phyloP scores from a whole-genome alignment of 1,140 invertebrate species.

The Drosophila melanica region DNA sequence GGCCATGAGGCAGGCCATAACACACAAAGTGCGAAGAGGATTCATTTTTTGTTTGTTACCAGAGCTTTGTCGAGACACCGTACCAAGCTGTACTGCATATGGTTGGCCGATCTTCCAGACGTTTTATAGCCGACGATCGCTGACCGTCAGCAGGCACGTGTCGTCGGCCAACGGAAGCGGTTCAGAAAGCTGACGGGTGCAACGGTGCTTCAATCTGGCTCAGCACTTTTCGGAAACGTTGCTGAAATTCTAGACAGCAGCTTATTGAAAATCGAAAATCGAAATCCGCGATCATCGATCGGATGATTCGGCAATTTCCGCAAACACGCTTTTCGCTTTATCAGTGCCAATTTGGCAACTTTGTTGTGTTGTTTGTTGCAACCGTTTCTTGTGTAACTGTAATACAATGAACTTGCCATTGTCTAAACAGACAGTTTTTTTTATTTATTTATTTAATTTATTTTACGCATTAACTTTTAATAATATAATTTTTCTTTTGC shows the following conservation, averaged over 20 bases:
- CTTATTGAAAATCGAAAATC: slow-evolving; percentile 8
- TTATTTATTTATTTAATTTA: too few species aligned
- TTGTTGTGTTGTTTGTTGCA: slow-evolving; percentile 7
- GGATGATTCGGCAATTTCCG: slow-evolving; percentile 22
- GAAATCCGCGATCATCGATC: slow-evolving; percentile 16
- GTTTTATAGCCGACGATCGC: slow-evolving; percentile 58
- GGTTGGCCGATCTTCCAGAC: neutral
- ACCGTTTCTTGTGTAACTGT: slow-evolving; percentile 4
- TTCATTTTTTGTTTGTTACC: slow-evolving; percentile 52
- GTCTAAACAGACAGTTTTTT: too few species aligned
- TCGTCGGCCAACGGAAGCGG: slow-evolving; percentile 24
- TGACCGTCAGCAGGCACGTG: slow-evolving; percentile 41
- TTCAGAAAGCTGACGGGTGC: slow-evolving; percentile 1
- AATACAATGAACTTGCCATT: neutral
- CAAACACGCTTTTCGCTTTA: slow-evolving; percentile 30
- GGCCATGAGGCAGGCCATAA: slow-evolving; percentile 66
- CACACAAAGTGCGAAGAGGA: slow-evolving; percentile 63
- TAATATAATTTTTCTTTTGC: too few species aligned
- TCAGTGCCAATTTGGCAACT: slow-evolving; percentile 36
- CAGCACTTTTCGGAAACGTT: slow-evolving; percentile 36
- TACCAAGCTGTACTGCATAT: slow-evolving; percentile 61
- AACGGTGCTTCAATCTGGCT: slow-evolving; percentile 22
- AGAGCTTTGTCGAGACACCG: slow-evolving; percentile 32
- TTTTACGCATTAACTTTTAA: too few species aligned
- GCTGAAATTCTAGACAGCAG: slow-evolving; percentile 17